These are phyloP conservation scores for Megalonaias nervosa DNA, from an alignment of 1,140 invertebrate genomes.

Conservation along the genomic window DNA sequence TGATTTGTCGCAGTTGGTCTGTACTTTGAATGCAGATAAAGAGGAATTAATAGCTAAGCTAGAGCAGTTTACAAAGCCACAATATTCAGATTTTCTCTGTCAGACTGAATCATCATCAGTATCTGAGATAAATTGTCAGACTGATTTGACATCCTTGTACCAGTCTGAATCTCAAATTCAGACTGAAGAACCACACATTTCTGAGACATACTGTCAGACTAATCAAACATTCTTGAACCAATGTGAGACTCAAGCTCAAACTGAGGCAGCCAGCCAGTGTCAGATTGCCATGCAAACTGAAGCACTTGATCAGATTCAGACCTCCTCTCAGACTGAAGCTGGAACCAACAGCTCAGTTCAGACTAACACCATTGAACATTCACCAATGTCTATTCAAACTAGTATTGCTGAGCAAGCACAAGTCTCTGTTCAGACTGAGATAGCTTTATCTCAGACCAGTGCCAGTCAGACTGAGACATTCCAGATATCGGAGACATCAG, in stretches of 20 bases:
- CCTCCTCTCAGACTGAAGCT: conserved; percentile 20
- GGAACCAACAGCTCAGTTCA: conserved; percentile 3
- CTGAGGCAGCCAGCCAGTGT: not conserved
- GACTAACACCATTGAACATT: conserved; percentile 1
- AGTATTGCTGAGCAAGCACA: conserved; percentile 19
- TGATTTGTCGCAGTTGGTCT: conserved; percentile 24
- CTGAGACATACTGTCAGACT: not conserved
- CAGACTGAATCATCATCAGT: conserved; percentile 35
- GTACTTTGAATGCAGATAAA: conserved; percentile 34
- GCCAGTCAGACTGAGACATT: not conserved
- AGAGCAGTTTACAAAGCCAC: conserved; percentile 23
- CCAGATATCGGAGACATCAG: conserved; percentile 3
- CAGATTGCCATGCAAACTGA: conserved; percentile 5
- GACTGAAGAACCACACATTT: not conserved
- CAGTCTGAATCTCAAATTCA: not conserved
- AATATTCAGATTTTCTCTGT: conserved; percentile 9
- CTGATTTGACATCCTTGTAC: not conserved
- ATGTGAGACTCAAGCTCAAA: not conserved
- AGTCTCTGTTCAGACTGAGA: conserved; percentile 8
- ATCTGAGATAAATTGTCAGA: not conserved
- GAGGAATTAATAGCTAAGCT: conserved; percentile 31
- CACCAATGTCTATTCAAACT: conserved; percentile 20
- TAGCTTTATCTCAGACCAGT: not conserved
- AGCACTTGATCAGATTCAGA: not conserved
- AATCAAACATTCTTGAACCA: conserved; percentile 2